Base-by-base conservation (phyloP, 2,888 invertebrate genomes). In the Oligia strigilis region DNA sequence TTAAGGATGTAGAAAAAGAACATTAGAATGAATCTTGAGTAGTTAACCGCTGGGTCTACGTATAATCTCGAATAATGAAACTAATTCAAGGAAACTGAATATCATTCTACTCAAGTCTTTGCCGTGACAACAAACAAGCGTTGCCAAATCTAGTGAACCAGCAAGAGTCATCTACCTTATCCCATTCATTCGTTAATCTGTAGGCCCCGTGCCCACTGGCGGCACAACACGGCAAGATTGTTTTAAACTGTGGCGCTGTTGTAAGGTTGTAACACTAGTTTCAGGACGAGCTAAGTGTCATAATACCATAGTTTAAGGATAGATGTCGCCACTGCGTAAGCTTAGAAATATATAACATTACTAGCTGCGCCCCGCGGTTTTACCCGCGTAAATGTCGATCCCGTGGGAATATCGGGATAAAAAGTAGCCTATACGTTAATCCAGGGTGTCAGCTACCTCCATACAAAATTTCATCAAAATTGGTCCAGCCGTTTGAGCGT, bases 321-420 rank as follows among this genome's bases (percentile, higher is more conserved):
- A 80, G 74, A 80, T 80, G 80, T 80, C 80, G 60, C 80, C 52
- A 80, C 43, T 36, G 29, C 2, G 3, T 17, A 6, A 36, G 23
- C 19, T 55, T 66, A 40, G 29, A 23, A 55, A 19, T 29, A 4
- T 62, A 67, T 4, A 29, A 60, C 6, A 29, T 29, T 29, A 29
- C 29, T 29, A 29, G 29, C 29, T 29, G 29, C 29, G 29, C 29
- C 29, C 29, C 29, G 29, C 29, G 29, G 29, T 29, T 29, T 29
- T 29, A 29, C 29, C 29, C 29, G 29, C 29, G 29, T 29, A 29
- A 29, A 29, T 29, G 29, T 29, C 29, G 29, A 29, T 29, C 29
- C 29, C 29, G 29, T 29, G 29, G 29, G 29, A 29, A 29, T 29
- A 29, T 29, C 29, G 29, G 29, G 29, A 29, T 29, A 29, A 29